These are phyloP conservation scores for Agapostemon virescens DNA, from an alignment of 2,888 invertebrate species.

Conservation along the genomic window DNA sequence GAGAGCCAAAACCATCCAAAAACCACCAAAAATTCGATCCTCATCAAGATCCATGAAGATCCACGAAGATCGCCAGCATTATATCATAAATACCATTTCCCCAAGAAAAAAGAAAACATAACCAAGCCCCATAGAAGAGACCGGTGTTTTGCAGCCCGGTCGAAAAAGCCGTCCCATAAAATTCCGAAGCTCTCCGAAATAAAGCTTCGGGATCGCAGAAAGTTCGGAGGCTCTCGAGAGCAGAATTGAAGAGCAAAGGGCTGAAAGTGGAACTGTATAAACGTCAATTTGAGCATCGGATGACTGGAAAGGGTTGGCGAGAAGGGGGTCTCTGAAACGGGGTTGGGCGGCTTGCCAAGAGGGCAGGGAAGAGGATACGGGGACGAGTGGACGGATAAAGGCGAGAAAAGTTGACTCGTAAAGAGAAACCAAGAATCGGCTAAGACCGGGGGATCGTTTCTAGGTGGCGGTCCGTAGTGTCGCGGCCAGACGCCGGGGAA, in stretches of 20 bases:
- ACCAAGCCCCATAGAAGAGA: not conserved
- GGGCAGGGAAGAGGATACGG: not conserved
- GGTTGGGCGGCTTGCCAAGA: not conserved
- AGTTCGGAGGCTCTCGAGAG: not conserved
- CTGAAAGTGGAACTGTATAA: constrained; percentile 10
- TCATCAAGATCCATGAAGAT: too few species aligned
- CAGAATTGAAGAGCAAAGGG: constrained; percentile 4
- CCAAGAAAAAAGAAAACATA: too few species aligned
- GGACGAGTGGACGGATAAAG: not conserved
- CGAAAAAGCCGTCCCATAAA: not conserved
- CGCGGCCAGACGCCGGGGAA: constrained; percentile 33
- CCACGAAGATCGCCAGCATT: too few species aligned
- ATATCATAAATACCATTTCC: too few species aligned
- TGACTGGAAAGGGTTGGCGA: not conserved
- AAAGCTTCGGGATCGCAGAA: not conserved
- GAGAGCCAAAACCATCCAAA: too few species aligned
- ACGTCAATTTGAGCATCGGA: constrained; percentile 7
- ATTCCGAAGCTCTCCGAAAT: not conserved
- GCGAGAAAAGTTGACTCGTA: constrained; percentile 44
- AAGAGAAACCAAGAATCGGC: constrained; percentile 10
- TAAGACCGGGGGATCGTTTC: constrained; percentile 15
- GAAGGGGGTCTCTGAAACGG: not conserved
- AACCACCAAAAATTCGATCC: too few species aligned
- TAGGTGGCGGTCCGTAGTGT: constrained; percentile 30
- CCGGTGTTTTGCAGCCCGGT: not conserved